Conservation (phyloP, 2,888 invertebrate genomes). For the Drymonia ruficornis region DNA sequence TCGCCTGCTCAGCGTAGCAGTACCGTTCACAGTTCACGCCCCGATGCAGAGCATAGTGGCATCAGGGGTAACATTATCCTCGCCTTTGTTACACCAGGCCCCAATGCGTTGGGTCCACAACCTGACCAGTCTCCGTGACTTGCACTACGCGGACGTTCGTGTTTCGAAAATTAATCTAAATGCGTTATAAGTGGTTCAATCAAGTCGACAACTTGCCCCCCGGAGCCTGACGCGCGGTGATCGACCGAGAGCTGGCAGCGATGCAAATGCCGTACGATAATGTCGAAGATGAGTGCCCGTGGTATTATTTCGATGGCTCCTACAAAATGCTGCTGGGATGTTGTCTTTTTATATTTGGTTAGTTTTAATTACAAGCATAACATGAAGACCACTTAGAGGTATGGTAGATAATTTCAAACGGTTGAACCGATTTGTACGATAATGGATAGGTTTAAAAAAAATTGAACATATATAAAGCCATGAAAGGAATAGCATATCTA, state of each 20-base stretch:
- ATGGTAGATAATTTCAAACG: too few species aligned
- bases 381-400: too few species aligned
- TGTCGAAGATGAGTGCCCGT: constrained; percentile 78
- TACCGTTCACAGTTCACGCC: constrained; percentile 38
- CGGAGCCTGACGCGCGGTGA: constrained; percentile 59
- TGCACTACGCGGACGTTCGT: constrained; percentile 71
- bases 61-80: constrained; percentile 64
- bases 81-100: constrained; percentile 55
- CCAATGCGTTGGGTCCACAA: constrained; percentile 68
- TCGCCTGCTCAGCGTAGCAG: constrained; percentile 24
- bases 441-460: too few species aligned
- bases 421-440: too few species aligned
- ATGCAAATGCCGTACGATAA: constrained; percentile 70
- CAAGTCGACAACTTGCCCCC: constrained; percentile 38
- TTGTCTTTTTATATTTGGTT: constrained; percentile 82
- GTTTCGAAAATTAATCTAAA: constrained; percentile 51
- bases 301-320: constrained; percentile 83
- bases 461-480: too few species aligned
- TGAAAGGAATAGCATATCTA: too few species aligned
- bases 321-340: constrained; percentile 81
- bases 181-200: constrained; percentile 47
- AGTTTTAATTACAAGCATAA: constrained; percentile 42
- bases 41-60: constrained; percentile 64
- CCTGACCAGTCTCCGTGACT: constrained; percentile 75
- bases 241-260: constrained; percentile 38